Evolutionary conservation across 2,113 vertebrate species (phyloP).

Genomic region (Mesocricetus auratus): DNA sequence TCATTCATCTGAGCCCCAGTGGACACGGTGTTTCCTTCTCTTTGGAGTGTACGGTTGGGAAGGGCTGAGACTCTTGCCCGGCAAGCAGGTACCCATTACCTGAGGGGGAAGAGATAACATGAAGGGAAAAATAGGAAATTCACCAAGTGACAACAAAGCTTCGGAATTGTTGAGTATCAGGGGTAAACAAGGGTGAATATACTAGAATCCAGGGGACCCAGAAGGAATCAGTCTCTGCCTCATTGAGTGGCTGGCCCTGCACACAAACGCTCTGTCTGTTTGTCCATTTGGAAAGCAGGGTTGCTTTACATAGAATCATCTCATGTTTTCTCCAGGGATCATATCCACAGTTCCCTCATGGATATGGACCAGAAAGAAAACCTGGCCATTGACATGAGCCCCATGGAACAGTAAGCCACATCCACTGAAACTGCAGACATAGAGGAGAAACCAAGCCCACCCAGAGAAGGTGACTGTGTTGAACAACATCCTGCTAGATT

Average conservation of each 20-base stretch:
- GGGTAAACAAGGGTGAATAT: not conserved
- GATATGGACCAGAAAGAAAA: constrained; percentile 93
- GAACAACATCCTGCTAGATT: too few relatives aligned
- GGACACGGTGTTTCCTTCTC: not conserved
- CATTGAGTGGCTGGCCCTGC: not conserved
- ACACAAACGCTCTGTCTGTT: not conserved
- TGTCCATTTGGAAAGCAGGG: accelerated
- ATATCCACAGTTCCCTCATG: constrained; percentile 89
- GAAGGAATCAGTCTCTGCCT: not conserved
- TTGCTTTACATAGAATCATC: not conserved
- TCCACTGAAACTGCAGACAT: constrained; percentile 88
- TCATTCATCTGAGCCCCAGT: not conserved
- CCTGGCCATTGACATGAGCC: constrained; percentile 60
- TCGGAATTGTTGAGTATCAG: not conserved
- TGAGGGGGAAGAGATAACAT: not conserved
- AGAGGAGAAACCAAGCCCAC: constrained; percentile 86
- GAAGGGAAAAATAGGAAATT: not conserved
- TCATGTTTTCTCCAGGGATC: not conserved
- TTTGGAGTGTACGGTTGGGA: not conserved
- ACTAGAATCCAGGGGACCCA: too few relatives aligned
- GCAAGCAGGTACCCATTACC: too few relatives aligned
- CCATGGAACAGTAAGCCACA: constrained; percentile 88
- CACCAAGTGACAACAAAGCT: too few relatives aligned
- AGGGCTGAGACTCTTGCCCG: too few relatives aligned
- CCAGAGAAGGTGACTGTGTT: constrained; percentile 89